phyloP scores from a whole-genome alignment of 2,113 vertebrate genomes.

The Cephalopterus ornatus region DNA sequence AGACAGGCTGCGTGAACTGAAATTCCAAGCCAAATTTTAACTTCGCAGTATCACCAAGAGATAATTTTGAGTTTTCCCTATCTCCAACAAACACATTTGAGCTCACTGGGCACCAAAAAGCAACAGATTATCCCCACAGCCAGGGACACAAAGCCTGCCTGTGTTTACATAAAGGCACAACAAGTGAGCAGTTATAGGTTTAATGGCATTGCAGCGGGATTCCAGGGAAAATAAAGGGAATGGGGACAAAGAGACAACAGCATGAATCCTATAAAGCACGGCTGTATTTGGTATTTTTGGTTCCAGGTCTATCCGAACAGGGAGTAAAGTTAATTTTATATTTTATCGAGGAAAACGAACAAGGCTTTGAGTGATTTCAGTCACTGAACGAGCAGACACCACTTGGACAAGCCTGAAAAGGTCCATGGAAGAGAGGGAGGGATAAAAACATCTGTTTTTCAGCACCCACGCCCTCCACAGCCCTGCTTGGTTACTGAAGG shows the following conservation, averaged over 20 bases:
- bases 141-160: not conserved
- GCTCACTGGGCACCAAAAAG: not conserved
- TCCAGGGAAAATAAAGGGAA: not conserved
- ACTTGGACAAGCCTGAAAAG: not conserved
- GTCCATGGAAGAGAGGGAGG: accelerated
- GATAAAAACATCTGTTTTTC: not conserved
- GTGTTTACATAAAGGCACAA: not conserved
- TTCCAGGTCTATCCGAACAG: not conserved
- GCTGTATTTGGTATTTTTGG: not conserved
- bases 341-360: accelerated
- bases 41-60: not conserved
- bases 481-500: accelerated
- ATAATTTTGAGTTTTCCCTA: not conserved
- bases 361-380: not conserved
- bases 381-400: not conserved
- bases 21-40: not conserved
- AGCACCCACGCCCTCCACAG: not conserved
- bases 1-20: not conserved
- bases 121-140: not conserved
- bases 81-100: not conserved
- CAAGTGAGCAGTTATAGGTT: not conserved
- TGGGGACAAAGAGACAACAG: not conserved
- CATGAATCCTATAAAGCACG: not conserved
- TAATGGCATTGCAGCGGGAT: not conserved
- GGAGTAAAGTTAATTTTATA: not conserved